Conservation (phyloP, 2,797 vertebrate species). For the Takifugu ocellatus region DNA sequence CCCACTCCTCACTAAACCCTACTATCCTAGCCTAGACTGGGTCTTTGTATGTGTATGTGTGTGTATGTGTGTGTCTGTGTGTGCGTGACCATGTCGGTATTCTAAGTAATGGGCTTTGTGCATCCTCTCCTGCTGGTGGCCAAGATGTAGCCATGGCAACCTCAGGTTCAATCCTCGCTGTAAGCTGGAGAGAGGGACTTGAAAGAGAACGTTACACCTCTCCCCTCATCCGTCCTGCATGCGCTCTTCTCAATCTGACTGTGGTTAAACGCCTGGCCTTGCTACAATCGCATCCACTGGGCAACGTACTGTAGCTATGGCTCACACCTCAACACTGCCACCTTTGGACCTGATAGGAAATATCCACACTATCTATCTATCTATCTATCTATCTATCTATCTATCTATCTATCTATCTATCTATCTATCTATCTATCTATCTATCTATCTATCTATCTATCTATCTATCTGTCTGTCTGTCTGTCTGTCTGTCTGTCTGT, state of each 20-base stretch:
- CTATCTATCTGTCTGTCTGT: too few species aligned
- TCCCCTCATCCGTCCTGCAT: conserved; percentile 56
- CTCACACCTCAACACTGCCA: conserved; percentile 61
- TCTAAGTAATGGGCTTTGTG: conserved; percentile 71
- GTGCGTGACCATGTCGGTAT: conserved; percentile 43
- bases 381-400: neutral
- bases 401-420: neutral
- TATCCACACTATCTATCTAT: neutral
- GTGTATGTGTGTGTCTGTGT: conserved; percentile 8
- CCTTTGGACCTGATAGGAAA: conserved; percentile 51
- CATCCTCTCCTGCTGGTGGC: conserved; percentile 63
- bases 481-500: too few species aligned
- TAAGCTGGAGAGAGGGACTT: conserved; percentile 69
- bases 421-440: too few species aligned
- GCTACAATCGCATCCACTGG: conserved; percentile 55
- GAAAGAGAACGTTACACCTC: conserved; percentile 70
- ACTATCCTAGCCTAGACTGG: too few species aligned
- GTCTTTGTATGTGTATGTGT: neutral
- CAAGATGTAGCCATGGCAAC: conserved; percentile 78
- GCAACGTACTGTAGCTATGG: conserved; percentile 13
- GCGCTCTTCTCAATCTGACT: conserved; percentile 46
- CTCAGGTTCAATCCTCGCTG: conserved; percentile 69
- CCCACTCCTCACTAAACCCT: neutral
- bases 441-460: too few species aligned
- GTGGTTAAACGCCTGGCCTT: conserved; percentile 51